phyloP scores from a whole-genome alignment of 2,113 vertebrate species.

The Electrona antarctica region DNA sequence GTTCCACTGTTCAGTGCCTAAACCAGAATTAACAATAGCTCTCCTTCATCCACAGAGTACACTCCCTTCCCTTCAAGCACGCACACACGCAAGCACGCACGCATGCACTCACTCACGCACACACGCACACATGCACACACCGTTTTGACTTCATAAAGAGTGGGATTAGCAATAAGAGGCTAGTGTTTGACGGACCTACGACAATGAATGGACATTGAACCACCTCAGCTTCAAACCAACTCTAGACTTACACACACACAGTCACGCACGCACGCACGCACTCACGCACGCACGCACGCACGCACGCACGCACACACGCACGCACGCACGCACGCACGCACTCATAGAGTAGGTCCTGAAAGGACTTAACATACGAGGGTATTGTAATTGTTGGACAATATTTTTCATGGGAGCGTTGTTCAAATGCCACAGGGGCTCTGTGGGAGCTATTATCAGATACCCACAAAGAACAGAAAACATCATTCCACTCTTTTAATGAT shows the following conservation, averaged over 20 bases:
- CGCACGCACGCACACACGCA: constrained; percentile 3
- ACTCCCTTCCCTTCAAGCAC: constrained; percentile 6
- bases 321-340: not conserved
- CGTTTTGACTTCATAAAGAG: constrained; percentile 62
- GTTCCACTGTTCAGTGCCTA: constrained; percentile 39
- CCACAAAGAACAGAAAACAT: constrained; percentile 52
- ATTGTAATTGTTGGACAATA: constrained; percentile 7
- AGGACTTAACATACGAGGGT: not conserved
- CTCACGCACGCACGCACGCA: constrained; percentile 12
- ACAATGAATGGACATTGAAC: constrained; percentile 47
- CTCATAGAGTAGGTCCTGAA: not conserved
- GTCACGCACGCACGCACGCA: no score
- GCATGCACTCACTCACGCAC: constrained; percentile 1
- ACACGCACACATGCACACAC: constrained; percentile 21
- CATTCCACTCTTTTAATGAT: constrained; percentile 66
- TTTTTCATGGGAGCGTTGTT: constrained; percentile 13
- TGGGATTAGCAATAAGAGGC: constrained; percentile 47
- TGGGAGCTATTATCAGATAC: constrained; percentile 52
- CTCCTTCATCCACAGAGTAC: constrained; percentile 58
- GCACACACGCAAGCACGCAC: constrained; percentile 2
- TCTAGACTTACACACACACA: constrained; percentile 8
- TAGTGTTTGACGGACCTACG: constrained; percentile 29
- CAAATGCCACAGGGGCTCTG: constrained; percentile 20
- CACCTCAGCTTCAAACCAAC: constrained; percentile 1
- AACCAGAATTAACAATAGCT: constrained; percentile 60